These are phyloP conservation scores for Perognathus longimembris DNA, from an alignment of 2,113 vertebrate species.

Conservation along the genomic window DNA sequence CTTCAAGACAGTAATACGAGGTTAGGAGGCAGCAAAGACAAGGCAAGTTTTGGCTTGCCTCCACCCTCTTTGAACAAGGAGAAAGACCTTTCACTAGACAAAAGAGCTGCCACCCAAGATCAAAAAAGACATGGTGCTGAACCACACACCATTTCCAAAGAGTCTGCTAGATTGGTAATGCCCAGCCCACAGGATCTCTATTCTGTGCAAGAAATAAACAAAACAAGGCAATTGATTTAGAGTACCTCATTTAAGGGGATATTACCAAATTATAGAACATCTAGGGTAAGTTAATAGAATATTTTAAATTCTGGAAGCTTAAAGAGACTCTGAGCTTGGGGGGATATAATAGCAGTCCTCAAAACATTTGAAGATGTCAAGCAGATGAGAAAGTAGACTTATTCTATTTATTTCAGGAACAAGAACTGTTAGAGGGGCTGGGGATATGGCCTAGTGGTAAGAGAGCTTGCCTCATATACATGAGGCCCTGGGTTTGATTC, in stretches of 20 bases:
- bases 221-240: neutral
- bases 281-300: neutral
- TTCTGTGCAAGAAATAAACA: neutral
- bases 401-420: neutral
- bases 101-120: neutral
- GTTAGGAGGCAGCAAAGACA: neutral
- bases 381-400: neutral
- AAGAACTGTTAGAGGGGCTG: constrained; percentile 21
- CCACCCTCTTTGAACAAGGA: neutral
- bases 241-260: neutral
- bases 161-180: neutral
- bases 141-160: neutral
- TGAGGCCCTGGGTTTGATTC: no score
- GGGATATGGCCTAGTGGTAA: no score
- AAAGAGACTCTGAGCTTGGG: constrained; percentile 9
- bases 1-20: neutral
- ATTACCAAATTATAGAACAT: neutral
- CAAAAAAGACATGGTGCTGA: neutral
- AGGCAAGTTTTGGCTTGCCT: neutral
- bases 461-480: no score
- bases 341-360: neutral
- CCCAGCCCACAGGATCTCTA: neutral
- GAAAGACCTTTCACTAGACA: neutral
- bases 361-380: neutral
- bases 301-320: constrained; percentile 5